Base-by-base conservation (phyloP, 2,113 vertebrate genomes). In the Notechis scutatus region DNA sequence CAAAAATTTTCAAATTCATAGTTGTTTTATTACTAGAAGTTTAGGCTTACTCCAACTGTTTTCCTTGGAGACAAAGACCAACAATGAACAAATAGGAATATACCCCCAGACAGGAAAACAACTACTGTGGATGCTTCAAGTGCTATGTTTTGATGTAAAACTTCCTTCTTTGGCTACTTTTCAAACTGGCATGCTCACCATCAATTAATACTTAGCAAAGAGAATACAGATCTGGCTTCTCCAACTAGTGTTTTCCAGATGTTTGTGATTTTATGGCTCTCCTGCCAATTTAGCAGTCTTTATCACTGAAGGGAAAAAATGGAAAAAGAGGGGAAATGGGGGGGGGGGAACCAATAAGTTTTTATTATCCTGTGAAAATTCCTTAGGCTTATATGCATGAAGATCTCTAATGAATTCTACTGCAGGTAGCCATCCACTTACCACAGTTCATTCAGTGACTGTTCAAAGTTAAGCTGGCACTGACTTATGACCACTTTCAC, bases 321-420 rank as follows among this genome's bases (percentile, higher is more conserved):
- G 2, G 42, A 18, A 5, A 9, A 52, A 18, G 50, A 11, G 10
- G 50, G 50, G 50, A 11, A 56, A 74, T 14, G 11, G 20, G 1
- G 18, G 1, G 2, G 1, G 34, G 0, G 0, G 0, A 54, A 10
- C 54, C 42, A 20, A 55, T 86, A 29, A 52, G 3, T 42, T 42
- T 10, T 7, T 21, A 45, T 47, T 21, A 3, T 55, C 39, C 74
- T 90, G 74, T 56, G 24, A 59, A 57, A n/a, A 57, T 50, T n/a
- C 18, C 39, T 39, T 52, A 2, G 14, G 47, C 8, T 81, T 61
- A 0, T 21, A 29, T 42, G 47, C 23, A n/a, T 64, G 14, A 23
- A 85, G 55, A 64, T 15, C 34, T n/a, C 8, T 52, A 23, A 42
- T 7, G 26, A 42, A 50, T 90, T 85, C 69, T 59, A 11, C 45